Conservation (phyloP, 2,797 vertebrate species). For the Macropodus opercularis region DNA sequence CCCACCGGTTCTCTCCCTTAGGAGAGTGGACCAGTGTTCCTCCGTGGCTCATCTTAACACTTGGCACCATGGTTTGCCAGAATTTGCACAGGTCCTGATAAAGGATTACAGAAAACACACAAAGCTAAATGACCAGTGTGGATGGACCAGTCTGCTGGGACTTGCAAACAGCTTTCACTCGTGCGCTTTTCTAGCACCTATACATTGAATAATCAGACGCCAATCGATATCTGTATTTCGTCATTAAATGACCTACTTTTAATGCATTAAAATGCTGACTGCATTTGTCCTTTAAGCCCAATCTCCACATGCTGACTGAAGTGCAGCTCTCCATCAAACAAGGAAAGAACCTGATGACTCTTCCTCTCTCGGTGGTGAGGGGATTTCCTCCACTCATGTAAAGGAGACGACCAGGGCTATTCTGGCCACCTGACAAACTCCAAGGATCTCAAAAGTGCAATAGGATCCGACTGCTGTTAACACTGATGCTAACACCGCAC, state of each 20-base stretch:
- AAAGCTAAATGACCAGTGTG: background rate
- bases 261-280: background rate
- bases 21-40: slow-evolving; percentile 21
- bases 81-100: slow-evolving; percentile 12
- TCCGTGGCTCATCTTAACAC: slow-evolving; percentile 23
- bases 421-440: slow-evolving; percentile 28
- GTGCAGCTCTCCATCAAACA: background rate
- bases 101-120: slow-evolving; percentile 19
- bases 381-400: slow-evolving; percentile 56
- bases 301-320: background rate
- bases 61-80: slow-evolving; percentile 4
- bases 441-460: slow-evolving; percentile 8
- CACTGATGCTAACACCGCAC: background rate
- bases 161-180: background rate
- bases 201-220: background rate
- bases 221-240: background rate
- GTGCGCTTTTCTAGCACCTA: background rate
- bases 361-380: slow-evolving; percentile 26
- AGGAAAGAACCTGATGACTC: slow-evolving; percentile 24
- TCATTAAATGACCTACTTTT: background rate
- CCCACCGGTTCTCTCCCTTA: slow-evolving; percentile 47
- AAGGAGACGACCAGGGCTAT: slow-evolving; percentile 61
- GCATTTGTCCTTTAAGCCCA: background rate
- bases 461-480: background rate
- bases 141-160: background rate